Percentiles rank a stretch among this genome's conserved stretches.
Conservation (phyloP, 2,888 invertebrate species). For the Willowsia nigromaculata region DNA sequence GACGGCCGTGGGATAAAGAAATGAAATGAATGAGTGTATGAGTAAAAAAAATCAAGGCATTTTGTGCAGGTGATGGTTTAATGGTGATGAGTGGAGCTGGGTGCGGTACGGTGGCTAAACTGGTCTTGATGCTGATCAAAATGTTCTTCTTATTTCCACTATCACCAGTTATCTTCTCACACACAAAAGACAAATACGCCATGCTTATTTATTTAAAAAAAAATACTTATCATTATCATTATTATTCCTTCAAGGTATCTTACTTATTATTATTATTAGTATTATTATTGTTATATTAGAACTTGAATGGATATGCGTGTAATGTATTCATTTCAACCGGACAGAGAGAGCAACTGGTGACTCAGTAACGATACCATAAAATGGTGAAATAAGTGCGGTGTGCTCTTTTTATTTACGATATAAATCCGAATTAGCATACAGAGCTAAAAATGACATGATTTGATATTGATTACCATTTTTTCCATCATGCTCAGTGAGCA, state of each 20-base stretch:
- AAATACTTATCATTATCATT: slow-evolving; percentile 31
- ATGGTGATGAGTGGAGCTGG: slow-evolving; percentile 75
- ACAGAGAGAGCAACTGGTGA: slow-evolving; percentile 8
- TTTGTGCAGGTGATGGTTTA: slow-evolving; percentile 71
- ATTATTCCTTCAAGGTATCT: slow-evolving; percentile 48
- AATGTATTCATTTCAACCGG: slow-evolving; percentile 45
- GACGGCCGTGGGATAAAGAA: slow-evolving; percentile 69
- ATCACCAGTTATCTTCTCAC: slow-evolving; percentile 46
- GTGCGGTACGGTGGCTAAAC: slow-evolving; percentile 72
- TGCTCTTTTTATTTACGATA: slow-evolving; percentile 28
- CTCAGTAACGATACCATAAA: slow-evolving; percentile 10
- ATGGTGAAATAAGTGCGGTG: slow-evolving; percentile 38
- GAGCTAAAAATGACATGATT: slow-evolving; percentile 29
- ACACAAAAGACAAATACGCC: slow-evolving; percentile 52
- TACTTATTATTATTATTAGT: slow-evolving; percentile 25
- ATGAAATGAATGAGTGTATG: slow-evolving; percentile 68
- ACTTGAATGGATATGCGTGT: not conserved
- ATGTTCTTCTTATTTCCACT: slow-evolving; percentile 47
- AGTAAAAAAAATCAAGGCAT: slow-evolving; percentile 65
- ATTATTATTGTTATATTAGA: slow-evolving; percentile 37
- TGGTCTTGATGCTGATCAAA: slow-evolving; percentile 71
- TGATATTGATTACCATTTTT: slow-evolving; percentile 36
- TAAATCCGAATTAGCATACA: slow-evolving; percentile 40
- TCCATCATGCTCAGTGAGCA: not conserved
- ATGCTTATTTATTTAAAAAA: slow-evolving; percentile 38